Conservation (phyloP, 2,113 vertebrate genomes). For the Cercopithecus mona region DNA sequence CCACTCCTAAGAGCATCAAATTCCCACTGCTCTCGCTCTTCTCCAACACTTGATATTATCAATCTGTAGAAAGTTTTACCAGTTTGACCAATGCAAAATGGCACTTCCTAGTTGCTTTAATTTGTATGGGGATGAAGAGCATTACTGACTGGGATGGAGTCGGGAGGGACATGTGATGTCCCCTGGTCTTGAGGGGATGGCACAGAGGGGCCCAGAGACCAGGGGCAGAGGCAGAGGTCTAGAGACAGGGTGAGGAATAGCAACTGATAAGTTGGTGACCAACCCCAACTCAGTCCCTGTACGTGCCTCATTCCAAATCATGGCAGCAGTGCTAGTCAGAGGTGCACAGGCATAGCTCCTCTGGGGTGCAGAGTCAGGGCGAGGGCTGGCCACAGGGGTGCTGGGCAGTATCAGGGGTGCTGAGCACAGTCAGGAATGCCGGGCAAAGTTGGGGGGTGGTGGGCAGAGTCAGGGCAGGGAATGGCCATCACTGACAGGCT, state of each 20-base stretch:
- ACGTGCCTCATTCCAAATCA: neutral
- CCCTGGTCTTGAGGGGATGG: neutral
- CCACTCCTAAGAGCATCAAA: neutral
- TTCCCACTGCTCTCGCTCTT: neutral
- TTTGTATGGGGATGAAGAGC: neutral
- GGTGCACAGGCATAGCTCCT: neutral
- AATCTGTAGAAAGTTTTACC: neutral
- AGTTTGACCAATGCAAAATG: neutral
- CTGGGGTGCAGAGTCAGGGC: neutral
- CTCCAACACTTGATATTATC: neutral
- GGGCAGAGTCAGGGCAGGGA: neutral
- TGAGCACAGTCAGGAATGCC: neutral
- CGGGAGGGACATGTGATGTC: neutral
- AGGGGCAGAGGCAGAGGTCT: neutral
- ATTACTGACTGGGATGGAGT: neutral
- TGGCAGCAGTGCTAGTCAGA: neutral
- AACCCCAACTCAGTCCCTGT: neutral
- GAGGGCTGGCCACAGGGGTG: neutral
- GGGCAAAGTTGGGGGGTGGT: neutral
- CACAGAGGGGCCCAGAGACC: neutral
- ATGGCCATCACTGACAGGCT: neutral
- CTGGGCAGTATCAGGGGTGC: neutral
- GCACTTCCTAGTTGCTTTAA: neutral
- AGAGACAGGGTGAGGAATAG: neutral
- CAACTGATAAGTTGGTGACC: neutral